Evolutionary conservation across 2,113 vertebrate species (phyloP).

Genomic region (Salvelinus sp.): DNA sequence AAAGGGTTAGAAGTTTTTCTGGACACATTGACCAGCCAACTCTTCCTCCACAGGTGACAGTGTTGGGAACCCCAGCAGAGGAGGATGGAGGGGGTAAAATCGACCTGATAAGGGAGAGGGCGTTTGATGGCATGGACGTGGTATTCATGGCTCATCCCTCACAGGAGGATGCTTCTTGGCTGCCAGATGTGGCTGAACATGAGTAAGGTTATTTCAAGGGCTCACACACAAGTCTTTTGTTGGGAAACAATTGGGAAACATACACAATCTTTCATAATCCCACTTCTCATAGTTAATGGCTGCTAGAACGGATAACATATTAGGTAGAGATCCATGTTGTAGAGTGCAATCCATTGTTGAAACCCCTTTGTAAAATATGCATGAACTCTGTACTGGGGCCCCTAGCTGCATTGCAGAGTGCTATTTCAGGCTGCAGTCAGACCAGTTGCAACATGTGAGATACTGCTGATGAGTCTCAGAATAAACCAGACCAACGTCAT

Average conservation of each 20-base stretch:
- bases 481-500: neutral
- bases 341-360: neutral
- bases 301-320: neutral
- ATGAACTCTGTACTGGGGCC: neutral
- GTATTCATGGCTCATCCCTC: slow-evolving; percentile 84
- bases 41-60: slow-evolving; percentile 66
- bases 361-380: neutral
- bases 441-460: neutral
- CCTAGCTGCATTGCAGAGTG: neutral
- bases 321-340: neutral
- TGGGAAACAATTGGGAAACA: too few species aligned
- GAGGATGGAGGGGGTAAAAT: slow-evolving; percentile 84
- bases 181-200: slow-evolving; percentile 78
- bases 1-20: too few species aligned
- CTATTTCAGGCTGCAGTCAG: neutral
- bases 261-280: neutral
- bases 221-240: neutral
- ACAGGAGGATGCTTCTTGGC: slow-evolving; percentile 78
- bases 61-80: slow-evolving; percentile 84
- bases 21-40: neutral
- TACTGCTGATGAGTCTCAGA: neutral
- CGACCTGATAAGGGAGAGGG: slow-evolving; percentile 80
- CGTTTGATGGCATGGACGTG: slow-evolving; percentile 78
- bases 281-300: neutral
- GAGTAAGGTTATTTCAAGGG: slow-evolving; percentile 68